Evolutionary conservation across 2,888 invertebrate species (phyloP).

Genomic region (Ornithoptera alexandrae): DNA sequence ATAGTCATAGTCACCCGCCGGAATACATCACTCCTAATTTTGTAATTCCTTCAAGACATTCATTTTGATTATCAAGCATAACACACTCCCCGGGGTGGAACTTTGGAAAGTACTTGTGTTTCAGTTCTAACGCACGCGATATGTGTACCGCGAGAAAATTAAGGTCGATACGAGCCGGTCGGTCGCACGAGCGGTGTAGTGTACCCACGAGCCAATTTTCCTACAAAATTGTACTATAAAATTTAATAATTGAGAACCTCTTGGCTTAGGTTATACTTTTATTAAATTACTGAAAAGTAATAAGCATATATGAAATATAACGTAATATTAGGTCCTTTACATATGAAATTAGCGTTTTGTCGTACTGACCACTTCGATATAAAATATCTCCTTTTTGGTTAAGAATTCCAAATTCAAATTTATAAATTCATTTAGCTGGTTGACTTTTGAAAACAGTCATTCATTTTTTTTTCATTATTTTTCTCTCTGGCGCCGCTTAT

Average conservation of each 20-base stretch:
- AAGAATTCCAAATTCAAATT: too few relatives aligned
- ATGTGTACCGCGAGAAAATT: constrained; percentile 35
- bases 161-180: constrained; percentile 22
- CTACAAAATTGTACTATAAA: constrained; percentile 18
- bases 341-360: too few relatives aligned
- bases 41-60: constrained; percentile 63
- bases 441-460: too few relatives aligned
- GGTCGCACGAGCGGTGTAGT: constrained; percentile 11
- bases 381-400: too few relatives aligned
- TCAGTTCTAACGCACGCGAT: constrained; percentile 51
- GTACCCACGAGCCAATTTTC: constrained; percentile 25
- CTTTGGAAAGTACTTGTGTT: constrained; percentile 56
- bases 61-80: constrained; percentile 62
- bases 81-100: constrained; percentile 51
- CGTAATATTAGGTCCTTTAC: too few relatives aligned
- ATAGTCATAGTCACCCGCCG: constrained; percentile 32
- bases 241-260: constrained; percentile 16
- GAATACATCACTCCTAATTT: constrained; percentile 52
- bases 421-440: too few relatives aligned
- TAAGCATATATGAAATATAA: too few relatives aligned
- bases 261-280: constrained; percentile 1
- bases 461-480: too few relatives aligned
- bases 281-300: neutral
- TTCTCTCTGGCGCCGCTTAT: too few relatives aligned
- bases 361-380: too few relatives aligned